Evolutionary conservation across 2,797 vertebrate species (phyloP), one percentile per base, ranked within the genome.

Genomic region (Rhinophrynus dorsalis): DNA sequence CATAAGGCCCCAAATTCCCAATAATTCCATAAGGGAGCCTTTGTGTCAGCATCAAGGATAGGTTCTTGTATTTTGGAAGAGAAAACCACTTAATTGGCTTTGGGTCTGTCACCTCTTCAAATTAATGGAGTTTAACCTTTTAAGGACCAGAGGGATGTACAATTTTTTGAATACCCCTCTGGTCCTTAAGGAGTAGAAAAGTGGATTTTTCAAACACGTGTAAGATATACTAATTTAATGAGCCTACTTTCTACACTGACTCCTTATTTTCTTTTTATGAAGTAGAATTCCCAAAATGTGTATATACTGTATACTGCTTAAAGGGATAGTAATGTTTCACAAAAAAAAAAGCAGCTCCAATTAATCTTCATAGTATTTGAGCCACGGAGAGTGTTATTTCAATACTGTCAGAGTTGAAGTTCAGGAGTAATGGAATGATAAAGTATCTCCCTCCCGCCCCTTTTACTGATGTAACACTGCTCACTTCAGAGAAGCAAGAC

Each of bases 211-310:
- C 9, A 33, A n/a, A 17, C 5, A 27, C 18, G 23, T 27, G 37
- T 20, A 50, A 11, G 21, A 37, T 38, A 21, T 57, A 15, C 26
- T n/a, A 4, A 35, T 51, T 50, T 59, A 59, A 50, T 51, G 33
- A 59, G 30, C 44, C 29, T 50, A 6, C 33, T 21, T 38, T 67
- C 27, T 37, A 44, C 24, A 66, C 13, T 30, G 42, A 61, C 33
- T 37, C 24, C 20, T 18, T 4, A 51, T 9, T 63, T 21, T 37
- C 4, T 15, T 52, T 29, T 52, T 26, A 40, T 29, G 42, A 20
- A 42, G 62, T 3, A 54, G 12, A 30, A 40, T 44, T 3, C 17
- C 15, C 3, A 20, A 3, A 32, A 5, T 29, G 9, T 24, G 13
- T 8, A 29, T 27, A 51, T 15, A 17, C 24, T 51, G 26, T 27